These are phyloP conservation scores for Mugil cephalus DNA, from an alignment of 2,113 vertebrate species.

Conservation along the genomic window DNA sequence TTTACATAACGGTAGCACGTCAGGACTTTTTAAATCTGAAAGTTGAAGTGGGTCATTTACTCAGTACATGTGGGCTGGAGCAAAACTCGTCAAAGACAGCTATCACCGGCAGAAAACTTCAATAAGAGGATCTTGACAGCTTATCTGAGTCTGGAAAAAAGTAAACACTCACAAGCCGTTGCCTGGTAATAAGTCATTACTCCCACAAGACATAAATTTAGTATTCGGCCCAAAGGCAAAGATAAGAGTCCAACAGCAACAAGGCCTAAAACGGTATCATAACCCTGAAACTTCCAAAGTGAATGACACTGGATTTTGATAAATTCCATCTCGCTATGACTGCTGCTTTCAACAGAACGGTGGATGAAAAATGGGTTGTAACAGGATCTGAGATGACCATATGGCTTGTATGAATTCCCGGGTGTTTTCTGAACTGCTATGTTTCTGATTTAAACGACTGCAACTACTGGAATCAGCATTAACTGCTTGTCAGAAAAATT, in stretches of 20 bases:
- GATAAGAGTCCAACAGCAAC: slow-evolving; percentile 33
- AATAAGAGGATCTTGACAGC: slow-evolving; percentile 15
- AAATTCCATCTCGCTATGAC: neutral
- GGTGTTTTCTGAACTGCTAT: neutral
- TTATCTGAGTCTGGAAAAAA: slow-evolving; percentile 1
- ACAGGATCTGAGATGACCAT: neutral
- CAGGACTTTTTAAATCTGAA: neutral
- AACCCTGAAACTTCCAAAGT: neutral
- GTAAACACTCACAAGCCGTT: slow-evolving; percentile 39
- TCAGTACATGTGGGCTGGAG: neutral
- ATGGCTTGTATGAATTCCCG: neutral
- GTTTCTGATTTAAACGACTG: neutral
- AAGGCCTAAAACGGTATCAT: slow-evolving; percentile 31
- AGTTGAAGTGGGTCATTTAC: slow-evolving; percentile 11
- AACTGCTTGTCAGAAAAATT: neutral
- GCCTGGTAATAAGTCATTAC: slow-evolving; percentile 57
- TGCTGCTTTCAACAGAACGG: too few relatives aligned
- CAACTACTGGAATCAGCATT: neutral
- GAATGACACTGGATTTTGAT: slow-evolving; percentile 5
- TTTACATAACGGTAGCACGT: neutral
- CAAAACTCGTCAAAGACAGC: neutral
- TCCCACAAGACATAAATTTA: slow-evolving; percentile 25
- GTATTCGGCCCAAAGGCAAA: slow-evolving; percentile 9
- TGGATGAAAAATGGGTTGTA: neutral
- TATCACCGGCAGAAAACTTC: slow-evolving; percentile 22